Evolutionary conservation across 2,888 invertebrate genomes (phyloP).

Genomic region (Eremobia ochroleuca): DNA sequence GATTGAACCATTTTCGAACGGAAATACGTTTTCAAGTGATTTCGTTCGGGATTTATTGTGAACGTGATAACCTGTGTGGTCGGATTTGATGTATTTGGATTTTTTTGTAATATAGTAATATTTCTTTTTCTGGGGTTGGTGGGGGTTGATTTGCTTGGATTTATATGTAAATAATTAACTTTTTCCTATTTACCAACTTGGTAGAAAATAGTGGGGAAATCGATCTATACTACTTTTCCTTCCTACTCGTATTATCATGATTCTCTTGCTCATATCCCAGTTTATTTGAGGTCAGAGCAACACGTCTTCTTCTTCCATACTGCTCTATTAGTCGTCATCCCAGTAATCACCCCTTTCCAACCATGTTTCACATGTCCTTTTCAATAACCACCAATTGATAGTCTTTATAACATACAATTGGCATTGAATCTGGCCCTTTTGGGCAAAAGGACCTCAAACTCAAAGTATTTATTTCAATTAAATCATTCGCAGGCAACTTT

Average conservation of each 20-base stretch:
- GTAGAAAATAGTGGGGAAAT: neutral
- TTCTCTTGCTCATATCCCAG: neutral
- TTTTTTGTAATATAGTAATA: conserved; percentile 33
- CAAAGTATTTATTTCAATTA: neutral
- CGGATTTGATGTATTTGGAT: conserved; percentile 42
- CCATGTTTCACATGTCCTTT: neutral
- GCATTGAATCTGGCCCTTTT: no score
- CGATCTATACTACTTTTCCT: no score
- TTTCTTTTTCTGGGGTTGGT: conserved; percentile 4
- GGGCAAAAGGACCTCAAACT: neutral
- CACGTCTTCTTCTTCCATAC: no score
- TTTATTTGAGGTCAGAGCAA: no score
- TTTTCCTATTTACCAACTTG: neutral
- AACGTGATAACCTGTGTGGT: conserved; percentile 59
- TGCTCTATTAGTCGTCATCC: no score
- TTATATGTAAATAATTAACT: conserved; percentile 3
- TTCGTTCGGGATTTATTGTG: conserved; percentile 63
- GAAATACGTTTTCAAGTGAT: conserved; percentile 59
- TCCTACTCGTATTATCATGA: no score
- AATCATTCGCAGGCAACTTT: neutral
- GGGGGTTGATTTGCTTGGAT: conserved; percentile 11
- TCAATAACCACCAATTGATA: no score
- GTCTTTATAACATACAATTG: neutral
- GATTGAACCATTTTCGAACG: conserved; percentile 54
- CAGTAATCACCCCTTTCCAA: neutral